Conservation (phyloP, 2,888 invertebrate species). For the Orgyia antiqua region DNA sequence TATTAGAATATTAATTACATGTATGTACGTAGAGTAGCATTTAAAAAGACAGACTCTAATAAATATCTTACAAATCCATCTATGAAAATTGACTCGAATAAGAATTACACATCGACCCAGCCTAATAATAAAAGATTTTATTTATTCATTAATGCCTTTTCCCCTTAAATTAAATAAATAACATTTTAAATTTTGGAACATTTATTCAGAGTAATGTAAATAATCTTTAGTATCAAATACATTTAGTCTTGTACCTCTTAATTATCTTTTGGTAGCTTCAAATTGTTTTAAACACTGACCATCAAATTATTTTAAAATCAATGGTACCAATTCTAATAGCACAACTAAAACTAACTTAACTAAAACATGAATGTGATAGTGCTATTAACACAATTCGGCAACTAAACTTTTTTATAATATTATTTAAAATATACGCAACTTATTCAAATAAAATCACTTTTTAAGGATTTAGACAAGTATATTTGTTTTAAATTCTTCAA, state of each 20-base stretch:
- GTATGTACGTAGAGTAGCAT: slow-evolving; percentile 68
- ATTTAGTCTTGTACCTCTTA: slow-evolving; percentile 61
- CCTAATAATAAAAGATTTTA: slow-evolving; percentile 33
- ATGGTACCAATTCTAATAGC: too few relatives aligned
- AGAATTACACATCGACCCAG: slow-evolving; percentile 40
- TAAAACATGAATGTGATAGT: too few relatives aligned
- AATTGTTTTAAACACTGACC: too few relatives aligned
- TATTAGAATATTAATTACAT: slow-evolving; percentile 40
- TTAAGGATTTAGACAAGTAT: too few relatives aligned
- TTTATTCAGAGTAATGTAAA: slow-evolving; percentile 16
- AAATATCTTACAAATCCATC: slow-evolving; percentile 36
- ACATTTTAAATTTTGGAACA: slow-evolving; percentile 13
- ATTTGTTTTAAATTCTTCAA: too few relatives aligned
- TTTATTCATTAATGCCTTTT: slow-evolving; percentile 32
- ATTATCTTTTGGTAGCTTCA: too few relatives aligned
- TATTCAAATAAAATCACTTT: too few relatives aligned
- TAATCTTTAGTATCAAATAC: slow-evolving; percentile 38
- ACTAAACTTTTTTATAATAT: too few relatives aligned
- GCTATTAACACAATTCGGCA: too few relatives aligned
- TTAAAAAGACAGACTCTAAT: slow-evolving; percentile 31
- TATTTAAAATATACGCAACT: too few relatives aligned
- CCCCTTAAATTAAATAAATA: slow-evolving; percentile 29
- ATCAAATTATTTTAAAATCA: too few relatives aligned
- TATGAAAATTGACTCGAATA: slow-evolving; percentile 29
- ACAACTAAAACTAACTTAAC: too few relatives aligned